Conservation (phyloP, 1,140 invertebrate species). For the Catajapyx aquilonaris region DNA sequence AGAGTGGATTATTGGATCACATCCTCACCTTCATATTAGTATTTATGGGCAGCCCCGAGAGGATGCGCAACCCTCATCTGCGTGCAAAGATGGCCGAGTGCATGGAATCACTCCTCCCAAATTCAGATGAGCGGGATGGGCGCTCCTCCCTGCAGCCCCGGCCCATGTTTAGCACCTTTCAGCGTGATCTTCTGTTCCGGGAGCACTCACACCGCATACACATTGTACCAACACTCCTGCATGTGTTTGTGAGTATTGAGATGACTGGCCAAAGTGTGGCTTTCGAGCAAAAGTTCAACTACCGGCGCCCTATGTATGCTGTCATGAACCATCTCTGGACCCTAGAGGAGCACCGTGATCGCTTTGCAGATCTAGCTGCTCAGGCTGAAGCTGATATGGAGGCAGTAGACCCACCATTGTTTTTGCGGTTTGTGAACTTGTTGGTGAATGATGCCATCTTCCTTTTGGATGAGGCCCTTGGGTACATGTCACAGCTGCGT, state of each 20-base stretch:
- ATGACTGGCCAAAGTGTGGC: conserved; percentile 89
- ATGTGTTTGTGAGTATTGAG: conserved; percentile 91
- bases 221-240: conserved; percentile 50
- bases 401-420: conserved; percentile 68
- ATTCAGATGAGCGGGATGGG: conserved; percentile 31
- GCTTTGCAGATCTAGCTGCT: conserved; percentile 55
- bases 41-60: conserved; percentile 48
- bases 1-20: conserved; percentile 38
- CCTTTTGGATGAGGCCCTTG: conserved; percentile 72
- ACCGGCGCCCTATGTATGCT: conserved; percentile 81
- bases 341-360: conserved; percentile 43
- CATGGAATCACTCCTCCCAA: conserved; percentile 58
- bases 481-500: conserved; percentile 60
- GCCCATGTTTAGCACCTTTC: conserved; percentile 31
- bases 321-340: conserved; percentile 85
- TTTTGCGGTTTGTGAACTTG: conserved; percentile 82
- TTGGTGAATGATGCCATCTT: conserved; percentile 93
- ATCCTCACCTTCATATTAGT: conserved; percentile 45
- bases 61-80: conserved; percentile 81
- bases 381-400: conserved; percentile 77
- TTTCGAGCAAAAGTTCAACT: conserved; percentile 96
- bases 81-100: conserved; percentile 73
- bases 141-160: conserved; percentile 28
- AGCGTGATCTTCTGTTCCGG: conserved; percentile 52
- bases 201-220: conserved; percentile 46